These are phyloP conservation scores for Drosophila paulistorum DNA, from an alignment of 1,140 invertebrate genomes.

Conservation along the genomic window DNA sequence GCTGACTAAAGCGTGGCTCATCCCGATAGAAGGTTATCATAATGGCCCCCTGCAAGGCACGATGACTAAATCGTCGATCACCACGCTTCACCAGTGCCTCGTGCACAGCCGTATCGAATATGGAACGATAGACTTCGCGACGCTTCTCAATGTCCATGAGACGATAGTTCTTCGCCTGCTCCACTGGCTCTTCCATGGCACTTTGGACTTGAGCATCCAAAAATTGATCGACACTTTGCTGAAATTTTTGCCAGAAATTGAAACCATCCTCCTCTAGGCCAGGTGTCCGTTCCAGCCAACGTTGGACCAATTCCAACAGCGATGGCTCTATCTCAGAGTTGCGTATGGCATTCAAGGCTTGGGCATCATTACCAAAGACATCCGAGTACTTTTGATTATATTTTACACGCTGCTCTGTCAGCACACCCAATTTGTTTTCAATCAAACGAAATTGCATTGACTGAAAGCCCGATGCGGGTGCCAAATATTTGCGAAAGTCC, in stretches of 20 bases:
- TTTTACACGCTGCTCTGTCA: constrained; percentile 93
- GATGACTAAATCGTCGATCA: constrained; percentile 94
- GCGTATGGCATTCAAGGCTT: constrained; percentile 88
- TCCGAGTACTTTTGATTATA: constrained; percentile 96
- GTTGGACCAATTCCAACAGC: constrained; percentile 91
- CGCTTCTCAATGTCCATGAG: constrained; percentile 90
- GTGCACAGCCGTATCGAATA: constrained; percentile 93
- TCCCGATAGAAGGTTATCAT: constrained; percentile 99
- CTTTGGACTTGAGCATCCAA: constrained; percentile 87
- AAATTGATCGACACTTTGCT: constrained; percentile 89
- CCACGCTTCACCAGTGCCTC: constrained; percentile 91
- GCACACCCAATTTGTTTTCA: constrained; percentile 98
- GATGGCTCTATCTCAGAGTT: constrained; percentile 93
- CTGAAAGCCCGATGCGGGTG: constrained; percentile 98
- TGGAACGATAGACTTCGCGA: constrained; percentile 93
- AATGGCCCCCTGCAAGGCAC: constrained; percentile 96
- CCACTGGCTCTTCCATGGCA: constrained; percentile 84
- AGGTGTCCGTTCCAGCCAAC: constrained; percentile 97
- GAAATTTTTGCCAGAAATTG: constrained; percentile 97
- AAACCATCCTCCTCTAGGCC: constrained; percentile 93
- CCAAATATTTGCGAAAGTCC: constrained; percentile 96
- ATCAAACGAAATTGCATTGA: constrained; percentile 97
- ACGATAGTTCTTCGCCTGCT: constrained; percentile 85
- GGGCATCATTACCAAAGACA: constrained; percentile 92
- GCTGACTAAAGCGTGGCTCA: constrained; percentile 97